Percentiles rank a stretch among this genome's conserved stretches.
Evolutionary conservation across 2,113 vertebrate genomes (phyloP).

Genomic region (Halcyon senegalensis): DNA sequence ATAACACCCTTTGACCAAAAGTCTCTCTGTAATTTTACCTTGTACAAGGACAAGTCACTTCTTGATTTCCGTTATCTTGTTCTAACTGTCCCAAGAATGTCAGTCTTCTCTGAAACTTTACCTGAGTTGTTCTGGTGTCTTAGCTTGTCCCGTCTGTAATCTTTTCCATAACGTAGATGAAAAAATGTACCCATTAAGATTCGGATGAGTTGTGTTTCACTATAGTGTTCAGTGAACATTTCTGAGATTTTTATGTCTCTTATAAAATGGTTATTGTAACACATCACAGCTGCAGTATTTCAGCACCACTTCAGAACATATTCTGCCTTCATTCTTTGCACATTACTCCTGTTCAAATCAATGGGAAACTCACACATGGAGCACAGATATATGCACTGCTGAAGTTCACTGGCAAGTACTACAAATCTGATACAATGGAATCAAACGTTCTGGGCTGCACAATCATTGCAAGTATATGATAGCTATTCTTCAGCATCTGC

Average conservation of each 20-base stretch:
- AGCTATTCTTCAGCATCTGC: constrained; percentile 19
- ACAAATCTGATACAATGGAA: background rate
- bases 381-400: constrained; percentile 4
- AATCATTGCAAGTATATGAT: background rate
- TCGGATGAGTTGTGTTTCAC: background rate
- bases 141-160: background rate
- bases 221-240: background rate
- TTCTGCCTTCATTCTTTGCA: constrained; percentile 35
- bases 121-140: background rate
- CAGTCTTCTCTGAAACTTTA: background rate
- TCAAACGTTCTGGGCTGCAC: constrained; percentile 15
- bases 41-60: background rate
- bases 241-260: constrained; percentile 47
- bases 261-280: constrained; percentile 43
- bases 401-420: constrained; percentile 21
- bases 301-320: constrained; percentile 54
- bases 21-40: background rate
- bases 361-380: constrained; percentile 47
- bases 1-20: background rate
- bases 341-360: constrained; percentile 28
- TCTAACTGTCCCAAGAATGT: background rate
- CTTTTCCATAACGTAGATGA: background rate
- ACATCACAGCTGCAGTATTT: constrained; percentile 60
- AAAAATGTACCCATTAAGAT: background rate
- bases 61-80: background rate